A percentile compares a stretch with the other conserved stretches of the same genome.
Evolutionary conservation across 2,888 invertebrate genomes (phyloP).

Genomic region (Sacculina carcini): DNA sequence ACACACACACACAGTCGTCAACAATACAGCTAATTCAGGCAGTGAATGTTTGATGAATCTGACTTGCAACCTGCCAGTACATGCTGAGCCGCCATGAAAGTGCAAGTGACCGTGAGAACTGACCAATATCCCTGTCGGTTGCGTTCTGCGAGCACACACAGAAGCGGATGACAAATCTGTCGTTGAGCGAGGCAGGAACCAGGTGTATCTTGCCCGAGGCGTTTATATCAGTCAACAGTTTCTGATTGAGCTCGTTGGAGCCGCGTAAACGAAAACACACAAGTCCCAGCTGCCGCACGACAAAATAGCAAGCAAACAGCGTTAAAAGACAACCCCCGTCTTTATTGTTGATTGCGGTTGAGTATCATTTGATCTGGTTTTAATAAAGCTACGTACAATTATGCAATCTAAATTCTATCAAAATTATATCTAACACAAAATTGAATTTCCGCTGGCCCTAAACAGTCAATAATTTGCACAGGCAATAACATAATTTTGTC

Average conservation of each 20-base stretch:
- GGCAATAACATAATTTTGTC: too few relatives aligned
- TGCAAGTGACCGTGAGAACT: slow-evolving; percentile 13
- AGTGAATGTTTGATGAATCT: background rate
- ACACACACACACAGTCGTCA: background rate
- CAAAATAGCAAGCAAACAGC: too few relatives aligned
- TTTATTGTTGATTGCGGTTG: too few relatives aligned
- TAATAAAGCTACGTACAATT: too few relatives aligned
- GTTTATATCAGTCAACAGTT: slow-evolving; percentile 67
- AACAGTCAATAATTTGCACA: too few relatives aligned
- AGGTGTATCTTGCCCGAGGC: slow-evolving; percentile 86
- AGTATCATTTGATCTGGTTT: too few relatives aligned
- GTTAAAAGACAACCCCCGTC: too few relatives aligned
- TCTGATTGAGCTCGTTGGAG: slow-evolving; percentile 44
- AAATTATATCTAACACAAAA: too few relatives aligned
- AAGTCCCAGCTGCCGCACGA: slow-evolving; percentile 11
- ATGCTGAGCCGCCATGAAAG: background rate
- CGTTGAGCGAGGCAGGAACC: slow-evolving; percentile 77
- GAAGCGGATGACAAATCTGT: slow-evolving; percentile 73
- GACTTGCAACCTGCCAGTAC: background rate
- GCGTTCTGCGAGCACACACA: slow-evolving; percentile 80
- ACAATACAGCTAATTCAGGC: background rate
- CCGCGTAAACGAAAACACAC: slow-evolving; percentile 19
- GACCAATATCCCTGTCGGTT: slow-evolving; percentile 51
- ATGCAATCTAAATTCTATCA: too few relatives aligned
- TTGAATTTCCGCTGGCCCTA: too few relatives aligned